phyloP scores from a whole-genome alignment of 2,888 invertebrate species.

The Adelognathus sp. region DNA sequence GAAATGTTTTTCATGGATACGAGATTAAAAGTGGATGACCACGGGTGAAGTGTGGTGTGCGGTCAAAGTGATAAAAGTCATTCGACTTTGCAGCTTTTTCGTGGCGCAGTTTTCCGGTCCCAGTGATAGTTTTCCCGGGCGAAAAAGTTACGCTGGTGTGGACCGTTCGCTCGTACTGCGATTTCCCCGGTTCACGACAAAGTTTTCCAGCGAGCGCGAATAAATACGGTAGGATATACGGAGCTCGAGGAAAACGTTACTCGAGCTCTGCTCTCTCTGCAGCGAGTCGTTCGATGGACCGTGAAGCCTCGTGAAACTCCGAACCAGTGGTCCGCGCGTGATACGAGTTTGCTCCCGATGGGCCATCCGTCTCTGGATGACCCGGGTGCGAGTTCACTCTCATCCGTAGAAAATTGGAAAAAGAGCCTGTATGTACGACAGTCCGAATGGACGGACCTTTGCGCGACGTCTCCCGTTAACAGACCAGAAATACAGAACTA shows the following conservation, averaged over 20 bases:
- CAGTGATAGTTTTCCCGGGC: too few relatives aligned
- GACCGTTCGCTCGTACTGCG: too few relatives aligned
- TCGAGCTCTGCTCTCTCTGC: not conserved
- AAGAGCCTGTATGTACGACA: too few relatives aligned
- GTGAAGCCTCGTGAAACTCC: not conserved
- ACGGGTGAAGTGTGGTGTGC: not conserved
- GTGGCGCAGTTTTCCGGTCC: constrained; percentile 1
- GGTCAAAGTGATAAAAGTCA: not conserved
- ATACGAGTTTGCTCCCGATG: constrained; percentile 25
- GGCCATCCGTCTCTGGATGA: constrained; percentile 28
- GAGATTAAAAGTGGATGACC: constrained; percentile 8
- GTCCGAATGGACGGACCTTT: constrained; percentile 1
- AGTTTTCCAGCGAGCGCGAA: constrained; percentile 25
- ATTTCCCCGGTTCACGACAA: constrained; percentile 2
- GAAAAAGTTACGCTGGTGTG: constrained; percentile 51
- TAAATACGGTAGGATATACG: not conserved
- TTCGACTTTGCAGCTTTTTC: not conserved
- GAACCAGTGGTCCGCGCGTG: not conserved
- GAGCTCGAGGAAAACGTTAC: constrained; percentile 28
- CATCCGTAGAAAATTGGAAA: not conserved
- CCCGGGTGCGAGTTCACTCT: not conserved
- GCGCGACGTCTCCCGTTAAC: constrained; percentile 6
- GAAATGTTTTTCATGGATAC: constrained; percentile 19
- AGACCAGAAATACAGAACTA: constrained; percentile 19
- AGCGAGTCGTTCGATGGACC: not conserved